A percentile compares a stretch with the other conserved stretches of the same genome.
phyloP scores from a whole-genome alignment of 2,797 vertebrate species.

The Pogonophryne albipinna region DNA sequence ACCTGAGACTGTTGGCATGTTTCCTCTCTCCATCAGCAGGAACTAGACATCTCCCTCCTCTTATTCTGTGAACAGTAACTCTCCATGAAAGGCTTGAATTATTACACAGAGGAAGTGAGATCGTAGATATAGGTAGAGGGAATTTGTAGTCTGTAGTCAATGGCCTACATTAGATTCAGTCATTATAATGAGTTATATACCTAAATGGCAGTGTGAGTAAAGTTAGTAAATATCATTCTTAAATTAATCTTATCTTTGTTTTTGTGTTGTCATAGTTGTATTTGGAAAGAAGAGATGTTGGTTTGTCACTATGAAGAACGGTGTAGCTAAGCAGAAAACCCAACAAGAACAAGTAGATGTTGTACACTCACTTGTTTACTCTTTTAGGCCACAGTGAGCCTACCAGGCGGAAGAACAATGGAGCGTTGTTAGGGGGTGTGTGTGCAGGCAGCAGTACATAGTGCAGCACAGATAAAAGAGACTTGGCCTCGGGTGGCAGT shows the following conservation, averaged over 20 bases:
- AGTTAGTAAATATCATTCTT: background rate
- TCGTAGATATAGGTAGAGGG: constrained; percentile 37
- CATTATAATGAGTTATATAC: too few relatives aligned
- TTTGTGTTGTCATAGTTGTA: background rate
- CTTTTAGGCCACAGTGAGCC: constrained; percentile 43
- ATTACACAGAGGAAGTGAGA: constrained; percentile 55
- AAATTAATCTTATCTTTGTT: background rate
- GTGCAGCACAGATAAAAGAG: constrained; percentile 30
- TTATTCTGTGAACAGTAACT: constrained; percentile 35
- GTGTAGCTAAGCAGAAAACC: background rate
- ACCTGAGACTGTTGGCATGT: constrained; percentile 45
- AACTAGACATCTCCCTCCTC: constrained; percentile 42
- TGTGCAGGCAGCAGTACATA: background rate
- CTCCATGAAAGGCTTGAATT: constrained; percentile 61
- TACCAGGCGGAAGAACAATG: constrained; percentile 73
- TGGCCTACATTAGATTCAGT: too few relatives aligned
- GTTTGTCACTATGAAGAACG: background rate
- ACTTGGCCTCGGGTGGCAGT: constrained; percentile 16
- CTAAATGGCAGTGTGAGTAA: background rate
- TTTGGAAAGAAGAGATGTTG: background rate
- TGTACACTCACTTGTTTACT: constrained; percentile 60
- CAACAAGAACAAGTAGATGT: constrained; percentile 40
- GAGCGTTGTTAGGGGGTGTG: constrained; percentile 59
- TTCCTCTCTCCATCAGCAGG: constrained; percentile 50
- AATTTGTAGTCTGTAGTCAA: constrained; percentile 60